Conservation (phyloP, 2,113 vertebrate species). For the Montifringilla adamsi region DNA sequence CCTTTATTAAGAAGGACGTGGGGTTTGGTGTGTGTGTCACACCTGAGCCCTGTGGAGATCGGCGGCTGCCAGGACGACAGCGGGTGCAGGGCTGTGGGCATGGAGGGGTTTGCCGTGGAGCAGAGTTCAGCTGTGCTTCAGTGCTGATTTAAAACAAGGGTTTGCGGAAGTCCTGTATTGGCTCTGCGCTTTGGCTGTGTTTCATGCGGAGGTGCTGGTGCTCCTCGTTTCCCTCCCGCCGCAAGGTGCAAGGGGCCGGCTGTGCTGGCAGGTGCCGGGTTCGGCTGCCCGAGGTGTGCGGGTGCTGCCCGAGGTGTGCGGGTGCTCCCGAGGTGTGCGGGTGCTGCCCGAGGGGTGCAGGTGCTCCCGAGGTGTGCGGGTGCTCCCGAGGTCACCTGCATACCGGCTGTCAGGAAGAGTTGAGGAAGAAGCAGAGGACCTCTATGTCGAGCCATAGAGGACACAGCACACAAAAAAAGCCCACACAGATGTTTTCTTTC, state of each 20-base stretch:
- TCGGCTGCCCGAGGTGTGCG: background rate
- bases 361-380: background rate
- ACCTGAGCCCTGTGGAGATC: background rate
- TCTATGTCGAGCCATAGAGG: background rate
- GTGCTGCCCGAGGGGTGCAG: background rate
- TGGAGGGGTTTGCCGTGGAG: background rate
- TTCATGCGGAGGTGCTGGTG: background rate
- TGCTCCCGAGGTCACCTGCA: background rate
- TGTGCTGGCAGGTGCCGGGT: rapidly evolving
- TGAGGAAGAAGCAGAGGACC: background rate
- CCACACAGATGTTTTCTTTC: background rate
- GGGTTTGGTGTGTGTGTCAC: background rate
- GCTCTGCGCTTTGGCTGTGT: background rate
- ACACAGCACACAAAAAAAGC: background rate
- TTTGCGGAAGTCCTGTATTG: background rate
- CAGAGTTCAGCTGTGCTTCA: background rate
- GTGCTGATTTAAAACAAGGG: background rate
- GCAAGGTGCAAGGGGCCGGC: rapidly evolving
- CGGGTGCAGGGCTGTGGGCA: background rate
- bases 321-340: background rate
- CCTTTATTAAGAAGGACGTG: background rate
- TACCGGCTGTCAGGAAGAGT: background rate
- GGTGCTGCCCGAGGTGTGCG: background rate
- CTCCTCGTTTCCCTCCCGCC: background rate
- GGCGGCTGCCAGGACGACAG: background rate